Evolutionary conservation across 2,888 invertebrate genomes (phyloP).

Genomic region (Metellina segmentata): DNA sequence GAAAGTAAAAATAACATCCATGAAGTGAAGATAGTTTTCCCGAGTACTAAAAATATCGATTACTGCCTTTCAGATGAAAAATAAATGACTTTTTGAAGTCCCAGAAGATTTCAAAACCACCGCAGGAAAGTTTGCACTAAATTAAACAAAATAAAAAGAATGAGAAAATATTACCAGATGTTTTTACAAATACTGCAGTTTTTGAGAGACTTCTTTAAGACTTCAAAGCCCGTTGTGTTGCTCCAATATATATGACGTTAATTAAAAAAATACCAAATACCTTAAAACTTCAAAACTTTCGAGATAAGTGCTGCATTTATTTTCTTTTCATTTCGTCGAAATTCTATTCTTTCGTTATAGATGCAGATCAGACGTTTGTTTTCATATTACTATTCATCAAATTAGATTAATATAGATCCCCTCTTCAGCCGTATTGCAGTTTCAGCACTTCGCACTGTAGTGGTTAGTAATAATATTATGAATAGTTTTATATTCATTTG

Average conservation of each 20-base stretch:
- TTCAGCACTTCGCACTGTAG: background rate
- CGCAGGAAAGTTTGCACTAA: background rate
- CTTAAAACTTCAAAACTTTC: background rate
- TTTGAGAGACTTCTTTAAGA: background rate
- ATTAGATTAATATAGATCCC: background rate
- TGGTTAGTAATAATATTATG: background rate
- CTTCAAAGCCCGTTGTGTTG: too few species aligned
- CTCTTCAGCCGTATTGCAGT: background rate
- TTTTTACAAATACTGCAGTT: background rate
- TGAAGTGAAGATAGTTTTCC: background rate
- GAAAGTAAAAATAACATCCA: background rate
- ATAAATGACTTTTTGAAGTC: background rate
- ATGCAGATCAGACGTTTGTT: background rate
- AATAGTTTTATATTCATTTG: background rate
- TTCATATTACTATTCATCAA: background rate
- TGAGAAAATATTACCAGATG: background rate
- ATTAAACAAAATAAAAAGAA: background rate
- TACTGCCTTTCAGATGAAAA: background rate
- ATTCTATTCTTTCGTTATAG: background rate
- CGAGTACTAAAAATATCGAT: background rate
- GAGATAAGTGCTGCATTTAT: background rate
- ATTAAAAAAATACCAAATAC: too few species aligned
- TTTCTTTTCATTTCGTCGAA: background rate
- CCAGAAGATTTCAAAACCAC: background rate
- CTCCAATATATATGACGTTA: too few species aligned